Evolutionary conservation across 2,888 invertebrate genomes (phyloP).

Genomic region (Mellilla xanthometata): DNA sequence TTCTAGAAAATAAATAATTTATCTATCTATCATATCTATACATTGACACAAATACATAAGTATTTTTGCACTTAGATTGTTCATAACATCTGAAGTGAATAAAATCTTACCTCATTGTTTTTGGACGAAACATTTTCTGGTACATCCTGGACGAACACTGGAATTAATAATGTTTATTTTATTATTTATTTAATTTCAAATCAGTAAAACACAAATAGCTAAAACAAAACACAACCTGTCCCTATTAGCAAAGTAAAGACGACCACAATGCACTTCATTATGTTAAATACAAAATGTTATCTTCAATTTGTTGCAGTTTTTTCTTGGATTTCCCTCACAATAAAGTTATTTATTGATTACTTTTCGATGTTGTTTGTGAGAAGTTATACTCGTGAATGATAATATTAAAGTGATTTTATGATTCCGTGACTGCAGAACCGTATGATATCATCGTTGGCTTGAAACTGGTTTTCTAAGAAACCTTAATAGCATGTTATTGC

Average conservation of each 20-base stretch:
- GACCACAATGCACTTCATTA: conserved; percentile 18
- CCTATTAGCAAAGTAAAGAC: conserved; percentile 6
- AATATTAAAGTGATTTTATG: no score
- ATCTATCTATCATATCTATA: no score
- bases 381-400: no score
- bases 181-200: not conserved
- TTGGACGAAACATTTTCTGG: not conserved
- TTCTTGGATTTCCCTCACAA: no score
- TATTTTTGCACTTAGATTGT: no score
- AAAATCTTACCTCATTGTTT: not conserved
- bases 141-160: not conserved
- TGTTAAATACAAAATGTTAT: not conserved
- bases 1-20: no score
- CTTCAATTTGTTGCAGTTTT: no score
- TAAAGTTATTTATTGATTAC: no score
- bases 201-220: not conserved
- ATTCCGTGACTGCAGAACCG: not conserved
- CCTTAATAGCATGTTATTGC: no score
- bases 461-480: conserved; percentile 10
- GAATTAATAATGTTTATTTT: not conserved
- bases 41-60: no score
- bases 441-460: conserved; percentile 10
- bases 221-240: conserved; percentile 12
- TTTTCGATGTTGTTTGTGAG: not conserved
- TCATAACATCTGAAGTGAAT: not conserved